These are phyloP conservation scores for Ostrea edulis DNA, from an alignment of 1,140 invertebrate species.

Conservation along the genomic window DNA sequence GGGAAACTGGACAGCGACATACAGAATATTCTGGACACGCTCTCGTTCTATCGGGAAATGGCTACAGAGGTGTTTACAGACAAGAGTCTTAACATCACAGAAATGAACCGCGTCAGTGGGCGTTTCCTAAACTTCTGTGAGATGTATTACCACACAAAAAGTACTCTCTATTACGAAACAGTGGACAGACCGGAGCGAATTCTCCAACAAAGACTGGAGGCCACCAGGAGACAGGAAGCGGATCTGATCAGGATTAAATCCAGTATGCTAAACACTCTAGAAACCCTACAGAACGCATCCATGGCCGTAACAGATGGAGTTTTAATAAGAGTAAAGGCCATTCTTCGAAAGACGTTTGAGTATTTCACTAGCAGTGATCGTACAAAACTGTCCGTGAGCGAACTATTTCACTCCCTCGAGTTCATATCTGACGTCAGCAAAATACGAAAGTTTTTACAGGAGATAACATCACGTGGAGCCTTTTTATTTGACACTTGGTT, in stretches of 20 bases:
- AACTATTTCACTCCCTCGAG: conserved; percentile 54
- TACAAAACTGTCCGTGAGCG: conserved; percentile 58
- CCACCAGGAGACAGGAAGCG: conserved; percentile 51
- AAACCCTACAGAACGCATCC: not conserved
- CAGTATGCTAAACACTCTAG: conserved; percentile 37
- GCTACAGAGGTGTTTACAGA: conserved; percentile 48
- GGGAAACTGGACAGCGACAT: conserved; percentile 57
- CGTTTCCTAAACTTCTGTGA: conserved; percentile 57
- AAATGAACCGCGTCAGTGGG: conserved; percentile 47
- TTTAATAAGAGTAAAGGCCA: not conserved
- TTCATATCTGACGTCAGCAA: conserved; percentile 58
- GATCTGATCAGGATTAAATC: conserved; percentile 17
- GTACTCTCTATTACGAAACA: conserved; percentile 63
- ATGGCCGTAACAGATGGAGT: not conserved
- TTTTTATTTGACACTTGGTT: conserved; percentile 66
- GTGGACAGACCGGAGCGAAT: conserved; percentile 65
- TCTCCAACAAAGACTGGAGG: conserved; percentile 53
- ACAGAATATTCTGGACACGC: conserved; percentile 32
- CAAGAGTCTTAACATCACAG: conserved; percentile 52
- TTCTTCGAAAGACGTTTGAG: conserved; percentile 42
- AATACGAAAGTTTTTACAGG: conserved; percentile 63
- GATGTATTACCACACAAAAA: conserved; percentile 64
- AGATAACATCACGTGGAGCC: conserved; percentile 66
- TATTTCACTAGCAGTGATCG: conserved; percentile 57
- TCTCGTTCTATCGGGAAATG: conserved; percentile 43